Conservation (phyloP, 2,797 vertebrate species). For the Carapus acus region DNA sequence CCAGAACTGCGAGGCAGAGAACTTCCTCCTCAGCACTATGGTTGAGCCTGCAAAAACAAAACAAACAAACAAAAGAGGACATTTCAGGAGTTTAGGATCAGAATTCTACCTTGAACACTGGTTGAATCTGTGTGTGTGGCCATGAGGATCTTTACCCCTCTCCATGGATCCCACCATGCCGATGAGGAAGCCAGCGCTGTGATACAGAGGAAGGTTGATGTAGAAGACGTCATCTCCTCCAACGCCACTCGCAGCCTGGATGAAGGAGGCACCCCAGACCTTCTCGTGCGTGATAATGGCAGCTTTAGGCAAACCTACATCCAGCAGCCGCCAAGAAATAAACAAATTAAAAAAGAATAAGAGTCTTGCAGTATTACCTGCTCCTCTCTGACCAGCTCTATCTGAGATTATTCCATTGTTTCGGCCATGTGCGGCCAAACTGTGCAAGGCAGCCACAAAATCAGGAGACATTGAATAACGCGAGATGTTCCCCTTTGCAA, state of each 20-base stretch:
- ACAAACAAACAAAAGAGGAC: no score
- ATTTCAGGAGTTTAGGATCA: no score
- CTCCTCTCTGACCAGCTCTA: no score
- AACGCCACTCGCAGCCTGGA: conserved; percentile 56
- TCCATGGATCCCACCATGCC: conserved; percentile 75
- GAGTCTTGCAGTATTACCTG: no score
- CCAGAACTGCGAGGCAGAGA: conserved; percentile 93
- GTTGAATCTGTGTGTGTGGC: no score
- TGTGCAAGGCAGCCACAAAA: no score
- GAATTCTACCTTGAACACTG: neutral
- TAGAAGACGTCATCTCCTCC: conserved; percentile 77
- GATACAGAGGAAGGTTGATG: conserved; percentile 83
- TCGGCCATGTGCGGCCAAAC: no score
- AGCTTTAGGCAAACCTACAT: conserved; percentile 86
- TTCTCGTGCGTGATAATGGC: conserved; percentile 79
- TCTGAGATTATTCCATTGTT: no score
- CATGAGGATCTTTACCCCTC: conserved; percentile 63
- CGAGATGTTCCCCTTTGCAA: no score
- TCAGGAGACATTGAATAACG: no score
- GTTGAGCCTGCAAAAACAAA: conserved; percentile 40
- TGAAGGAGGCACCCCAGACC: conserved; percentile 67
- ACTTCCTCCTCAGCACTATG: conserved; percentile 77
- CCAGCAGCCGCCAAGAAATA: no score
- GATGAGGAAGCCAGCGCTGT: conserved; percentile 82
- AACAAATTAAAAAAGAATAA: no score